Conservation (phyloP, 30 jellyfish, hydroid and myxozoan genomes). For the Haliclystus octoradiatus region DNA sequence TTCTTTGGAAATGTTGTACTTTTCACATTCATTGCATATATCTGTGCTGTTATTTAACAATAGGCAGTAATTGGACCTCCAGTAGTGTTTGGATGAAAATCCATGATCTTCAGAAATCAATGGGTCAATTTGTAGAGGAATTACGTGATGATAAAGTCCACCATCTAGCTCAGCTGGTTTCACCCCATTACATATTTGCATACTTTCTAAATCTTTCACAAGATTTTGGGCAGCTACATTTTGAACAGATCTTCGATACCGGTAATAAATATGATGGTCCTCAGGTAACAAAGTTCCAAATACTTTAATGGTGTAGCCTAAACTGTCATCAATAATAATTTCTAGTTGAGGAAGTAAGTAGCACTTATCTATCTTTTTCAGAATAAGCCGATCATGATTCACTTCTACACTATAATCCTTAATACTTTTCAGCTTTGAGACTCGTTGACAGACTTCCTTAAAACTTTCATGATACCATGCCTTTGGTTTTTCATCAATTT, state of each 20-base stretch:
- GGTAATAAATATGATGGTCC: background rate
- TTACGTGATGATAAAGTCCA: conserved; percentile 2
- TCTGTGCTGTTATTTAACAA: background rate
- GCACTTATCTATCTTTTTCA: background rate
- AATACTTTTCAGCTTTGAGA: background rate
- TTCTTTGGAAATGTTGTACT: too few relatives aligned
- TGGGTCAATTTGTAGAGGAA: conserved; percentile 12
- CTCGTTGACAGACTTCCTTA: background rate
- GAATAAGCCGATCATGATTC: background rate
- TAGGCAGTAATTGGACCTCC: conserved; percentile 13
- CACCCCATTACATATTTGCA: background rate
- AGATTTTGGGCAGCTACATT: conserved; percentile 2
- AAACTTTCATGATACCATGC: background rate
- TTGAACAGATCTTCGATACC: background rate
- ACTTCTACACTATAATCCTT: background rate
- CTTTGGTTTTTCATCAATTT: too few relatives aligned
- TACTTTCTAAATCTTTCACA: background rate
- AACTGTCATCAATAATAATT: conserved; percentile 15
- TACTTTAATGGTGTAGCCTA: background rate
- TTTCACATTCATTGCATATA: too few relatives aligned
- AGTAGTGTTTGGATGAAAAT: background rate
- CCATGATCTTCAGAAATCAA: background rate
- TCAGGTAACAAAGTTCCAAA: conserved; percentile 16
- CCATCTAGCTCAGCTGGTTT: too few relatives aligned
- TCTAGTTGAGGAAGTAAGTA: background rate